Base-by-base conservation (phyloP, 2,113 vertebrate species). In the Pholis gunnellus region DNA sequence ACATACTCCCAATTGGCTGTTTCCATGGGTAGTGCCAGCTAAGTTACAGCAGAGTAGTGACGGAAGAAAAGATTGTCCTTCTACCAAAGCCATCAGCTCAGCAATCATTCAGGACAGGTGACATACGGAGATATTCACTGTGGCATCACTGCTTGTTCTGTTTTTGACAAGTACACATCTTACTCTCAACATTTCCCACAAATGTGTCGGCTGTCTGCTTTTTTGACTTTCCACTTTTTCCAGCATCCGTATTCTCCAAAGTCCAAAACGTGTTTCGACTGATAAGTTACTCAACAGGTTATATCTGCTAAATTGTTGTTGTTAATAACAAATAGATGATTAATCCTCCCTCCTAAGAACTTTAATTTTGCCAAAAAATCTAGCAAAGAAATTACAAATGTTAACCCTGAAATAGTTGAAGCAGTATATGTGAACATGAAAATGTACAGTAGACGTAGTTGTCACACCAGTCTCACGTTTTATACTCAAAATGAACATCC, bases 1-100 rank as follows among this genome's bases (percentile, higher is more conserved):
- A 82, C 54, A 69, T 68, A 27, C 25, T 83, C 75, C 81, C 72
- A 72, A 13, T 27, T 80, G 88, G 81, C 76, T 83, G 79, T 88
- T 86, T 87, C 83, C 79, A 81, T 81, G 85, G 81, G 46, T 31
- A 63, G 78, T 65, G 57, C 78, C 54, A 57, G 64, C 65, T 79
- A 75, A 86, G 63, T 88, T 75, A 87, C 76, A 86, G 54, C 38
- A 57, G 56, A 74, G 60, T 38, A 54, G 65, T 42, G 57, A 77
- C 18, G 22, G 5, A 27, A 25, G 38, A 52, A 74, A 63, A 64
- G 38, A 27, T 25, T 72, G n/a, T 76, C 52, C 25, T 56, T 79
- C 29, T 54, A 72, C 57, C 34, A 61, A 34, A 63, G 50, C 17
- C 66, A 44, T 73, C 42, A 81, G 29, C 34, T 63, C 34, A 72